A percentile compares a stretch with the other conserved stretches of the same genome.
phyloP scores from a whole-genome alignment of 2,888 invertebrate genomes.

The Drosophila basisetae region DNA sequence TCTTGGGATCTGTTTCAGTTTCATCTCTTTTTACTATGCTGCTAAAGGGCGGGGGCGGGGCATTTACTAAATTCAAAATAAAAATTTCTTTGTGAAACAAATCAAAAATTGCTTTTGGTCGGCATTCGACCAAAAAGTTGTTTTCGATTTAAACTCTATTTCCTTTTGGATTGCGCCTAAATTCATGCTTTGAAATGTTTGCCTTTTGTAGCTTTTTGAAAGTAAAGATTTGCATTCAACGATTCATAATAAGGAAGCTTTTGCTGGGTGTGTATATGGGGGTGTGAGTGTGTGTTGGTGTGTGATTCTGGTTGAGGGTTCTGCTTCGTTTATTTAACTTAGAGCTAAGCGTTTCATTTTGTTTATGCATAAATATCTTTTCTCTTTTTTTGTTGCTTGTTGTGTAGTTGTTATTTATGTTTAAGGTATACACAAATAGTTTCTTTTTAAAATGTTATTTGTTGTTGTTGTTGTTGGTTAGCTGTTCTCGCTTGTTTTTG shows the following conservation, averaged over 20 bases:
- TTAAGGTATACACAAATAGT: constrained; percentile 79
- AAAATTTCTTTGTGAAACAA: constrained; percentile 41
- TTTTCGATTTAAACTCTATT: constrained; percentile 36
- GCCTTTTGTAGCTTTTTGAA: constrained; percentile 61
- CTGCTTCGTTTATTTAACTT: constrained; percentile 72
- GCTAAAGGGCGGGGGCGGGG: constrained; percentile 47
- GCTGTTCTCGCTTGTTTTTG: constrained; percentile 32
- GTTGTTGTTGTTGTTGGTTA: constrained; percentile 29
- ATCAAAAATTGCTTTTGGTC: constrained; percentile 33
- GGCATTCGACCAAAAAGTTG: constrained; percentile 26
- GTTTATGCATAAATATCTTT: constrained; percentile 80
- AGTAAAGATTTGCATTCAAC: constrained; percentile 56
- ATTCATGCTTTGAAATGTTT: constrained; percentile 68
- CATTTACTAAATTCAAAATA: constrained; percentile 62
- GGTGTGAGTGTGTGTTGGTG: constrained; percentile 21
- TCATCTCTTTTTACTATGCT: constrained; percentile 25
- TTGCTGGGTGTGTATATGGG: neutral
- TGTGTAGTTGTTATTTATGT: constrained; percentile 50
- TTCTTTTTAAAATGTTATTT: constrained; percentile 53
- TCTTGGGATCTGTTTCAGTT: constrained; percentile 31
- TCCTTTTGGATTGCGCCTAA: constrained; percentile 66
- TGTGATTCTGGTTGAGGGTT: constrained; percentile 43
- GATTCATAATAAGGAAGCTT: constrained; percentile 35
- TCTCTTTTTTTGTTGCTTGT: constrained; percentile 51
- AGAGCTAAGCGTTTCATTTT: constrained; percentile 77